phyloP scores from a whole-genome alignment of 2,888 invertebrate genomes.

The Drosophila cyrtoloma region DNA sequence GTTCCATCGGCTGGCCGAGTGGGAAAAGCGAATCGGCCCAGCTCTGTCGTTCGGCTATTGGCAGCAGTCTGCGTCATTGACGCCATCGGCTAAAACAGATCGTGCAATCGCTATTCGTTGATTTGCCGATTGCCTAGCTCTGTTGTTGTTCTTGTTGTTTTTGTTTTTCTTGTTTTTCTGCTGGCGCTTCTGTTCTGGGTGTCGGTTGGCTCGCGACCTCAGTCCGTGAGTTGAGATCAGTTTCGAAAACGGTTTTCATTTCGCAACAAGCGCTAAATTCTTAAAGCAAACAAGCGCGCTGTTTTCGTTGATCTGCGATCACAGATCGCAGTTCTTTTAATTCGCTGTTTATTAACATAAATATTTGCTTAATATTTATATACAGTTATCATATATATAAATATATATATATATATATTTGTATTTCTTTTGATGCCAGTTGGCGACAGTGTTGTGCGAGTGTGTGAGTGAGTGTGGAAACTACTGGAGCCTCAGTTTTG shows the following conservation, averaged over 20 bases:
- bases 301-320: conserved; percentile 41
- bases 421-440: conserved; percentile 51
- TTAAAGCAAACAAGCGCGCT: conserved; percentile 67
- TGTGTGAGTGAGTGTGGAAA: conserved; percentile 54
- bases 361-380: conserved; percentile 72
- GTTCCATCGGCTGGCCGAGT: background rate
- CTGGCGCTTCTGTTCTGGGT: conserved; percentile 29
- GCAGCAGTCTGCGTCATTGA: conserved; percentile 40
- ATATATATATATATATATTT: conserved; percentile 18
- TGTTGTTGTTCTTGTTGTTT: conserved; percentile 5
- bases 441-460: conserved; percentile 45
- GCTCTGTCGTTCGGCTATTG: conserved; percentile 20
- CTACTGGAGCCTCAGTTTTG: conserved; percentile 64
- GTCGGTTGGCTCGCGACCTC: conserved; percentile 62
- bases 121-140: conserved; percentile 45
- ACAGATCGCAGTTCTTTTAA: conserved; percentile 67
- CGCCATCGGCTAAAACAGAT: conserved; percentile 35
- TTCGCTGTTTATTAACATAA: conserved; percentile 66
- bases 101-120: conserved; percentile 23
- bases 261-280: conserved; percentile 75
- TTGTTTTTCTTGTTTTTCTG: conserved; percentile 4
- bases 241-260: conserved; percentile 72
- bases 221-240: conserved; percentile 42
- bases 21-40: conserved; percentile 4
- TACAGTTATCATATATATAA: conserved; percentile 50